Conservation (phyloP, 2,113 vertebrate species). For the Barnardius zonarius region DNA sequence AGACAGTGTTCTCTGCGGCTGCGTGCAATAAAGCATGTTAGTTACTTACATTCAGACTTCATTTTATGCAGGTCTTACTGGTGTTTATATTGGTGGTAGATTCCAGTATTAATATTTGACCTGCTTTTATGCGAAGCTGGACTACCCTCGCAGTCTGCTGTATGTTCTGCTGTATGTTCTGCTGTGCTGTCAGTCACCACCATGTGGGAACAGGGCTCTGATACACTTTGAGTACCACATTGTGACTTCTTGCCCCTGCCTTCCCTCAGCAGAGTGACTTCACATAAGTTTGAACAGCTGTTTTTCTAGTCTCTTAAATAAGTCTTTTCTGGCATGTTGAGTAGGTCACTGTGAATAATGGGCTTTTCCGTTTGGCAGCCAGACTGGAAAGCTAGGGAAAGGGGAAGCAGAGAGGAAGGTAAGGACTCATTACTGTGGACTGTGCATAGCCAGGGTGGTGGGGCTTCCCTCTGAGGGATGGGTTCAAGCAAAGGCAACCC, state of each 20-base stretch:
- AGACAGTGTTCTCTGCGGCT: neutral
- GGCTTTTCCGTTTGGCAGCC: neutral
- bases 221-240: neutral
- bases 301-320: neutral
- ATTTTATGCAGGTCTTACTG: neutral
- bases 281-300: neutral
- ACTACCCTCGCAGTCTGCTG: neutral
- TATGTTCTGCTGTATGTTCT: neutral
- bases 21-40: neutral
- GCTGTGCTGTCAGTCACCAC: neutral
- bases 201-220: neutral
- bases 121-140: neutral
- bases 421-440: neutral
- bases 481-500: neutral
- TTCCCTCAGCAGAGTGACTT: neutral
- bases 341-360: conserved; percentile 1
- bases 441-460: neutral
- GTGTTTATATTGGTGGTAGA: neutral
- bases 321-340: neutral
- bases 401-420: neutral
- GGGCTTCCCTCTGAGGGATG: neutral
- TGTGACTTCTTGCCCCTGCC: neutral
- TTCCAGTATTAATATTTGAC: accelerated
- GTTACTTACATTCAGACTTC: neutral
- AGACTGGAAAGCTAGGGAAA: neutral